Base-by-base conservation (phyloP, 1,140 invertebrate species). In the Steinernema khuongi region DNA sequence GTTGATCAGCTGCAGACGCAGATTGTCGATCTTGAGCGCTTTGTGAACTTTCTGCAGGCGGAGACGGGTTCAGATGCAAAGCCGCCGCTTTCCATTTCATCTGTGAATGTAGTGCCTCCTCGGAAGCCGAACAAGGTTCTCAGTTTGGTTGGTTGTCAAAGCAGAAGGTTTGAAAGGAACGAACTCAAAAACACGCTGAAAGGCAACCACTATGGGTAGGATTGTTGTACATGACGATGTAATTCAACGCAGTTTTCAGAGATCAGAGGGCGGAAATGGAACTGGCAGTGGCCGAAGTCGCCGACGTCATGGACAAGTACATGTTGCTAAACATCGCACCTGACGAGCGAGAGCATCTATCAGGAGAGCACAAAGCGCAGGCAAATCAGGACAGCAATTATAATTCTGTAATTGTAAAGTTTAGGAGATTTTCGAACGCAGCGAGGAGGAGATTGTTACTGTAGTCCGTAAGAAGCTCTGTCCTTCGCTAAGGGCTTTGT, bases 11-110 rank as follows among this genome's bases (percentile, higher is more conserved):
- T 99, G 11, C 96, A 97, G 87, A 85, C 81, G 17, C 96, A 99
- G 86, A 94, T 99, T 67, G 90, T 91, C 66, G 96, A 99, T 87
- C 89, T 99, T 85, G 96, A 99, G 86, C 89, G 94, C 74, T 99
- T 98, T 85, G 97, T 99, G 81, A 90, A 92, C 80, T 94, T 97
- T 83, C 88, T 99, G 72, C 96, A 98, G 89, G 91, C 91, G 86
- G 90, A 87, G 30, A 72, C 66, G 28, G 50, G 67, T 29, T 7
- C 67, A 7, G 85, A 78, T 76, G 84, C 22, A 86, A 87, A 1
- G 91, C 90, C 81, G 89, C 89, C 1, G 90, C 89, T 84, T 88
- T 14, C 91, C 90, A 86, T 87, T 90, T 26, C 87, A 90, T 33
- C 90, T 91, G 81, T 85, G 85, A 0, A 81, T 78, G 19, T 81